A percentile compares a stretch with the other conserved stretches of the same genome.
Evolutionary conservation across 2,888 invertebrate species (phyloP).

Genomic region (Nephrotoma flavescens): DNA sequence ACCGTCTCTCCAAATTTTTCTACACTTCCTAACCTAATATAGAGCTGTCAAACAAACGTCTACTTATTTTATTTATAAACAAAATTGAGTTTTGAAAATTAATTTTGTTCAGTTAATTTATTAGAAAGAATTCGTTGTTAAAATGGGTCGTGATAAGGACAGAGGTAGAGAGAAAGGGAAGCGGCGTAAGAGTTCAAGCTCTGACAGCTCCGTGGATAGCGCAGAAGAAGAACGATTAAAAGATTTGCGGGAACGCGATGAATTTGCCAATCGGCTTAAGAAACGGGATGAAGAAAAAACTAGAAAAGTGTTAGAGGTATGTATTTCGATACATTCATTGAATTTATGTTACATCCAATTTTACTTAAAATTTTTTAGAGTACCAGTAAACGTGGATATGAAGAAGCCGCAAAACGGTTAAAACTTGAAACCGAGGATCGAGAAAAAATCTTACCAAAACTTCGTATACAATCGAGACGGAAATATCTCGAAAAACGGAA

Average conservation of each 20-base stretch:
- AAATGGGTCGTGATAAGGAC: background rate
- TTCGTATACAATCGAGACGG: conserved; percentile 80
- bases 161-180: conserved; percentile 17
- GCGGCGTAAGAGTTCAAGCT: conserved; percentile 20
- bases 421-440: conserved; percentile 77
- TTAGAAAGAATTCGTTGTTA: background rate
- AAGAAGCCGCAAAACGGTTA: conserved; percentile 81
- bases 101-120: background rate
- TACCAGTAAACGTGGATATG: conserved; percentile 53
- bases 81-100: background rate
- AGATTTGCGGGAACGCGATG: conserved; percentile 87
- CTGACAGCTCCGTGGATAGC: conserved; percentile 41
- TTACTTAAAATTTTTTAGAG: conserved; percentile 18
- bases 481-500: conserved; percentile 93
- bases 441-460: conserved; percentile 71
- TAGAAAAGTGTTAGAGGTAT: conserved; percentile 53
- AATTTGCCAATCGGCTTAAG: conserved; percentile 77
- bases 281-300: conserved; percentile 79
- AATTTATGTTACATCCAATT: background rate
- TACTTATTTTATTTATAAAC: background rate
- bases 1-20: background rate
- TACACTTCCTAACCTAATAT: background rate
- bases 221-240: conserved; percentile 64
- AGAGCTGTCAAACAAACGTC: background rate
- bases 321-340: background rate